Base-by-base conservation (phyloP, 2,888 invertebrate species). In the Rhagophthalmus giganteus region DNA sequence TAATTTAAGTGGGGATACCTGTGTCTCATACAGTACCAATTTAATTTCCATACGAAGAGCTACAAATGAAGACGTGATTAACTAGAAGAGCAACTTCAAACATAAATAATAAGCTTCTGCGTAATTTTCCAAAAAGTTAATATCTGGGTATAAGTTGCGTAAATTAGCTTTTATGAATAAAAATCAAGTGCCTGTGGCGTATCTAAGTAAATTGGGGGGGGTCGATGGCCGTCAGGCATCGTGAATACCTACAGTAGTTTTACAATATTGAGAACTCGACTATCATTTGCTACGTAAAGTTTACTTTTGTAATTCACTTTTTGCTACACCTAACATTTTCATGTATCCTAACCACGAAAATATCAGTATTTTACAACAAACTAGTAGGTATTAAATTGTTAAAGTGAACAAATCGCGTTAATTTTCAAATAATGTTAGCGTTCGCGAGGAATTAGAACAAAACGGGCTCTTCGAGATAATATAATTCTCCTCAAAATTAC, bases 261-360 rank as follows among this genome's bases (percentile, higher is more conserved):
- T 42, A 54, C 16, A 38, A 46, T 48, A 42, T 47, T 40, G 44
- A 54, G 40, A 54, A 49, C 49, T 30, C 35, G 16, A 28, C 33
- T 28, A 45, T 50, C 31, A 37, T 48, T 48, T 39, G 10, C 38
- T 48, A 54, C 49, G 54, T 49, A 49, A 45, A 37, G 26, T 54
- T 48, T 49, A 40, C 53, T 53, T 53, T 53, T 42, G 41, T 47
- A 27, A 47, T 46, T 33, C 10, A 12, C 40, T 49, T 34, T 48
- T 49, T 45, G 24, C 12, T 52, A 12, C 20, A 20, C 15, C 8
- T 24, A 6, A 31, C 39, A 45, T 45, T 39, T 34, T 39, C 31
- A 39, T 47, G 26, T 32, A 35, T 49, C 41, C 11, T 26, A 44
- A 61, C 58, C 59, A 42, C 59, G 33, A 59, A 61, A 61, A 59